phyloP scores from a whole-genome alignment of 2,888 invertebrate genomes.

The Argynnis bischoffii region DNA sequence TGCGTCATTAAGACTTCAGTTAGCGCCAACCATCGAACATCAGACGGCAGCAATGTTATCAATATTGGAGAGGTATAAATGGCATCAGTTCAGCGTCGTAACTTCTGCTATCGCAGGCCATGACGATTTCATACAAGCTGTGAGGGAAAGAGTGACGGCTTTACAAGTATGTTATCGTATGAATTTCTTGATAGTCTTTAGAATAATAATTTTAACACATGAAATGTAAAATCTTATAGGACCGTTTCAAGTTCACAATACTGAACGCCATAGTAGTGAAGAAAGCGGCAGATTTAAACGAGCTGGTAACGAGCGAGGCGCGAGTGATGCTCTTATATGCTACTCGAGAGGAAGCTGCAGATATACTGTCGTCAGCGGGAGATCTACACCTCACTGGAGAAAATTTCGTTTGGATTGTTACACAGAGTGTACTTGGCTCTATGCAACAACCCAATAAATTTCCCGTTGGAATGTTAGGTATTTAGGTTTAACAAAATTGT shows the following conservation, averaged over 20 bases:
- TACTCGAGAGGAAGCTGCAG: slow-evolving; percentile 92
- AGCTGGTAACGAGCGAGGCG: slow-evolving; percentile 93
- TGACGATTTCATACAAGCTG: slow-evolving; percentile 97
- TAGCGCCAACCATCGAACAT: slow-evolving; percentile 98
- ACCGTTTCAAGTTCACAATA: slow-evolving; percentile 88
- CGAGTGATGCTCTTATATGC: slow-evolving; percentile 96
- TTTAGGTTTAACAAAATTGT: slow-evolving; percentile 37
- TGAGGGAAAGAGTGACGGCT: slow-evolving; percentile 92
- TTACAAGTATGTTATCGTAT: slow-evolving; percentile 84
- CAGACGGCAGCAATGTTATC: slow-evolving; percentile 98
- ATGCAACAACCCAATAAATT: slow-evolving; percentile 86
- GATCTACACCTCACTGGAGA: slow-evolving; percentile 92
- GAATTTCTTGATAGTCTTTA: neutral
- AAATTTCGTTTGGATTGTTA: slow-evolving; percentile 98
- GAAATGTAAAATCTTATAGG: slow-evolving; percentile 49
- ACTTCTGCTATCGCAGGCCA: slow-evolving; percentile 97
- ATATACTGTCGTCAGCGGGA: slow-evolving; percentile 89
- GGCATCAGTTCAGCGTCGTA: slow-evolving; percentile 97
- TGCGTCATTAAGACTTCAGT: slow-evolving; percentile 93
- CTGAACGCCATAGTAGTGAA: slow-evolving; percentile 93
- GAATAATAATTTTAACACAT: neutral
- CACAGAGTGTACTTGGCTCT: slow-evolving; percentile 95
- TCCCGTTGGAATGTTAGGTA: slow-evolving; percentile 95
- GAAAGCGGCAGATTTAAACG: slow-evolving; percentile 87
- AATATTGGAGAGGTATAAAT: slow-evolving; percentile 96